phyloP scores from a whole-genome alignment of 2,113 vertebrate species.

The Pelusios castaneus region DNA sequence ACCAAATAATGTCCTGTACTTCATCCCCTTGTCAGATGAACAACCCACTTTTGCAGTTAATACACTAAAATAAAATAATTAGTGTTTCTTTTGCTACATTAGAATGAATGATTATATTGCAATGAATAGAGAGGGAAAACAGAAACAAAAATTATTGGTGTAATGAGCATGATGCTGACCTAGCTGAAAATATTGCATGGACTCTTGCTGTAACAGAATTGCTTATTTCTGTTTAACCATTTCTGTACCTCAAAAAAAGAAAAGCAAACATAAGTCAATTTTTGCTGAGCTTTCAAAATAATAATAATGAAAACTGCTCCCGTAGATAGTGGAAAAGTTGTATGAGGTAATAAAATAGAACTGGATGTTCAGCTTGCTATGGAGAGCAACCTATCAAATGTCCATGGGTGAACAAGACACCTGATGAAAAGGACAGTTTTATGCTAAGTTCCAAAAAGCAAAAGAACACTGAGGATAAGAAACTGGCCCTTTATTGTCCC shows the following conservation, averaged over 20 bases:
- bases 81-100: constrained; percentile 10
- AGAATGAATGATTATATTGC: background rate
- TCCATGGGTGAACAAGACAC: background rate
- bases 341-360: background rate
- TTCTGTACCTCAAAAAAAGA: constrained; percentile 7
- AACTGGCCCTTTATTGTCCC: constrained; percentile 66
- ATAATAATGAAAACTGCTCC: background rate
- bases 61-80: background rate
- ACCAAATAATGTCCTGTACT: background rate
- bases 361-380: background rate
- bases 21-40: background rate
- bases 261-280: constrained; percentile 28
- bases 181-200: background rate
- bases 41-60: background rate
- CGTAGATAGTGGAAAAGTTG: background rate
- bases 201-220: constrained; percentile 12
- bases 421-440: constrained; percentile 6
- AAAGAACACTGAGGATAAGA: constrained; percentile 7
- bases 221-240: constrained; percentile 32
- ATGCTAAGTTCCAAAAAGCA: constrained; percentile 43
- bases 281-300: constrained; percentile 13
- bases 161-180: background rate
- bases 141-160: background rate
- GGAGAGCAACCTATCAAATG: background rate
- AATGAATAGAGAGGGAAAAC: constrained; percentile 8